Conservation (phyloP, 2,888 invertebrate genomes). For the Caenorhabditis sp. region DNA sequence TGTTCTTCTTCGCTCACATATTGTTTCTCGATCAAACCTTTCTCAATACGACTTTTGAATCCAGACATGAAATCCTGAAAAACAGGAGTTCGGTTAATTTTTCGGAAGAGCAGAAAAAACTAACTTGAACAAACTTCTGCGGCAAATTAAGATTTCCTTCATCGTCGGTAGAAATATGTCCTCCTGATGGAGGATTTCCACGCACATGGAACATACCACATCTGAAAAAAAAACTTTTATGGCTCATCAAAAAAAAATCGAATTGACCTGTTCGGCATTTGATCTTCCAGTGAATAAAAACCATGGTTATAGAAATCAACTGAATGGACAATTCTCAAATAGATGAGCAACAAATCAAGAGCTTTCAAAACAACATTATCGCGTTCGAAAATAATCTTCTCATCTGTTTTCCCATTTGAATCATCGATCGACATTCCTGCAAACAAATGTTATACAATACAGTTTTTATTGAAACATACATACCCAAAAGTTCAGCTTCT, state of each 20-base stretch:
- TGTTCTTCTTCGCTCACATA: slow-evolving; percentile 81
- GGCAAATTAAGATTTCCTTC: slow-evolving; percentile 63
- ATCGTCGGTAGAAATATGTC: slow-evolving; percentile 74
- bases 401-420: slow-evolving; percentile 34
- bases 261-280: slow-evolving; percentile 86
- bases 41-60: slow-evolving; percentile 90
- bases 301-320: slow-evolving; percentile 99
- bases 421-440: slow-evolving; percentile 18
- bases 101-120: not conserved
- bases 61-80: slow-evolving; percentile 73
- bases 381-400: slow-evolving; percentile 76
- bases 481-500: slow-evolving; percentile 83
- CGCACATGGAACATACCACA: slow-evolving; percentile 98
- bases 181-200: slow-evolving; percentile 85
- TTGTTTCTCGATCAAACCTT: slow-evolving; percentile 77
- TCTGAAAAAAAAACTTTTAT: slow-evolving; percentile 30
- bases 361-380: slow-evolving; percentile 79
- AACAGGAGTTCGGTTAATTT: not conserved
- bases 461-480: slow-evolving; percentile 41
- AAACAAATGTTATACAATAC: not conserved
- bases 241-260: slow-evolving; percentile 7
- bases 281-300: slow-evolving; percentile 98
- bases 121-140: slow-evolving; percentile 36
- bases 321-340: slow-evolving; percentile 94
- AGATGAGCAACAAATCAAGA: slow-evolving; percentile 79